phyloP scores from a whole-genome alignment of 2,113 vertebrate species.

The Saguinus midas region DNA sequence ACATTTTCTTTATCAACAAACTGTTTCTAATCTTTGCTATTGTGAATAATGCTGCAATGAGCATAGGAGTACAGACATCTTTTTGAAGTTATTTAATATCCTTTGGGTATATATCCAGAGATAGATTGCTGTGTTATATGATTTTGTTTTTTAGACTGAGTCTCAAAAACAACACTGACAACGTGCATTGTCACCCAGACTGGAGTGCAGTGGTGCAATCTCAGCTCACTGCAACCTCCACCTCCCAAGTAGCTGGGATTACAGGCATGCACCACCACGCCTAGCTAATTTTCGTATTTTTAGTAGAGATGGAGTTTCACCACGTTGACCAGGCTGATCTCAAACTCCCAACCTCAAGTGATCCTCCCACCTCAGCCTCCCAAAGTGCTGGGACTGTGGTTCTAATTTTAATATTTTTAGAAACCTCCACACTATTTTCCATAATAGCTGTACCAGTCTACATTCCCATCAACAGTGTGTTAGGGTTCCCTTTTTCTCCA shows the following conservation, averaged over 20 bases:
- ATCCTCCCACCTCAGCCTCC: background rate
- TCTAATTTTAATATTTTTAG: background rate
- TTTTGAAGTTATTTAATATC: background rate
- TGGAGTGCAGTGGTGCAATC: no score
- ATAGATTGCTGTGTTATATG: background rate
- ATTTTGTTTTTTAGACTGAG: no score
- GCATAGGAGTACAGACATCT: background rate
- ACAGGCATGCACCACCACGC: no score
- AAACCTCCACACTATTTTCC: background rate
- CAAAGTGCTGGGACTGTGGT: background rate
- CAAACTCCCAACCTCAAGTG: background rate
- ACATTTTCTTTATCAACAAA: background rate
- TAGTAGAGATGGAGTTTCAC: no score
- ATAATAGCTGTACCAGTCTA: background rate
- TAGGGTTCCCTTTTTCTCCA: background rate
- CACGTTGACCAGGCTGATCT: background rate
- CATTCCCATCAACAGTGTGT: background rate
- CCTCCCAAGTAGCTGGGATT: no score
- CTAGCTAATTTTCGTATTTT: no score
- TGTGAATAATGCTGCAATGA: background rate
- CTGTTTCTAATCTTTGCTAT: background rate
- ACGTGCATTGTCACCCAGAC: background rate
- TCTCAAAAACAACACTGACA: background rate
- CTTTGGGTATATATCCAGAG: background rate
- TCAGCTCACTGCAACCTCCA: no score